A percentile compares a stretch with the other conserved stretches of the same genome.
Conservation (phyloP, 1,140 invertebrate genomes). For the Coelopa frigida region DNA sequence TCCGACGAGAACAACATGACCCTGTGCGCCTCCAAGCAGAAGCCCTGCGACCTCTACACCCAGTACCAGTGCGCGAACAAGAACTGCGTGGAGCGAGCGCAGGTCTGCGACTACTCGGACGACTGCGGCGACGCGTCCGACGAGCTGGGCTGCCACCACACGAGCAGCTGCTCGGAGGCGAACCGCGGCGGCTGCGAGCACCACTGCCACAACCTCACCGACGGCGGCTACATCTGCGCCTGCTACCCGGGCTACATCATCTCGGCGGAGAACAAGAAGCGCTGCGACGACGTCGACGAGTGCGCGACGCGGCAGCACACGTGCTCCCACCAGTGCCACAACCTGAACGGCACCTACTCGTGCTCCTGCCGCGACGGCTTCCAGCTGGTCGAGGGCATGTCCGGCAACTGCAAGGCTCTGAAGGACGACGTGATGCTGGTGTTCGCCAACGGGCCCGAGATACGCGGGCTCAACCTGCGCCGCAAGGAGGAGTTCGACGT, state of each 20-base stretch:
- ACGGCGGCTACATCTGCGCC: constrained; percentile 79
- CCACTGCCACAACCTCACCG: constrained; percentile 77
- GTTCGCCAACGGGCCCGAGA: constrained; percentile 78
- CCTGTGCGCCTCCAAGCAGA: constrained; percentile 63
- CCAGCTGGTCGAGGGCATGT: constrained; percentile 60
- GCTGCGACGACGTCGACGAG: constrained; percentile 85
- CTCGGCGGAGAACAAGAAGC: constrained; percentile 63
- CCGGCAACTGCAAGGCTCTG: constrained; percentile 70
- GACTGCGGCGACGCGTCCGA: constrained; percentile 71
- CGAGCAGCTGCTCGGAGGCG: constrained; percentile 61
- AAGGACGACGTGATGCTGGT: constrained; percentile 58
- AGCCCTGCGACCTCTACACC: constrained; percentile 62
- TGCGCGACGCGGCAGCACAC: constrained; percentile 74
- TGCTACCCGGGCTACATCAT: constrained; percentile 83
- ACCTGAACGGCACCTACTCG: constrained; percentile 85
- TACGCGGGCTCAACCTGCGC: constrained; percentile 64
- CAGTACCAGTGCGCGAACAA: constrained; percentile 89
- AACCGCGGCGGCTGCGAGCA: constrained; percentile 86
- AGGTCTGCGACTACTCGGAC: constrained; percentile 66
- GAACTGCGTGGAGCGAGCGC: constrained; percentile 72
- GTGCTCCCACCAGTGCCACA: constrained; percentile 87
- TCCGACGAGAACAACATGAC: constrained; percentile 91
- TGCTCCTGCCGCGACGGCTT: constrained; percentile 84
- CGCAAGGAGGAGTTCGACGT: constrained; percentile 66
- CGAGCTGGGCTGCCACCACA: constrained; percentile 81